phyloP scores from a whole-genome alignment of 2,113 vertebrate species.

The Neogale vison region DNA sequence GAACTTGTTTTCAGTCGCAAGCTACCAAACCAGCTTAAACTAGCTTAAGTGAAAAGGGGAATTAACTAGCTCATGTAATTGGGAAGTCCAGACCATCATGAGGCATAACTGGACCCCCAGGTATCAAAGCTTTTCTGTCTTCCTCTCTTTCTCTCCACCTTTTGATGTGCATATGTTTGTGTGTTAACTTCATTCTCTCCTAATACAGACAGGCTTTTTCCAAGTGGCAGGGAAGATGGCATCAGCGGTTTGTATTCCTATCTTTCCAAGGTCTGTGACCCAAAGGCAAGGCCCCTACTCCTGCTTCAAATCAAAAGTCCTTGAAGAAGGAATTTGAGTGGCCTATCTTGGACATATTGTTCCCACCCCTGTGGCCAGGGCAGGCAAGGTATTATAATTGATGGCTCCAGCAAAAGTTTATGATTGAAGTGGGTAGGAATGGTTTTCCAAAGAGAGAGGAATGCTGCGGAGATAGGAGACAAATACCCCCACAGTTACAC shows the following conservation, averaged over 20 bases:
- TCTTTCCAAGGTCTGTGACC: conserved; percentile 63
- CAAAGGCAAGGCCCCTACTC: conserved; percentile 57
- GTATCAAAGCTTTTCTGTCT: conserved; percentile 10
- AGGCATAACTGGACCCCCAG: neutral
- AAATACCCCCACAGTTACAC: neutral
- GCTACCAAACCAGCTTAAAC: conserved; percentile 14
- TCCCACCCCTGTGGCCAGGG: conserved; percentile 63
- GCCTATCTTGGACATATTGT: conserved; percentile 65
- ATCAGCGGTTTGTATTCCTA: conserved; percentile 57
- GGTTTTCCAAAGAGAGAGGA: conserved; percentile 8
- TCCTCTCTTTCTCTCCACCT: neutral
- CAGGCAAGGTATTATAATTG: conserved; percentile 69
- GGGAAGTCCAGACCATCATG: neutral
- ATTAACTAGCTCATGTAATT: conserved; percentile 1
- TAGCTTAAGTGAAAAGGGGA: neutral
- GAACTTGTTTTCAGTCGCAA: neutral
- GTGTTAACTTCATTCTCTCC: conserved; percentile 60
- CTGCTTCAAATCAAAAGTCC: conserved; percentile 66
- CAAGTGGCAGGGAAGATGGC: conserved; percentile 63
- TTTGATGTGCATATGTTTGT: conserved; percentile 44
- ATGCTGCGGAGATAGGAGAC: neutral
- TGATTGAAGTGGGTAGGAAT: conserved; percentile 44
- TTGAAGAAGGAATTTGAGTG: conserved; percentile 70
- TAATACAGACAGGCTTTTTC: conserved; percentile 62
- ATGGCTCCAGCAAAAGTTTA: conserved; percentile 52